These are phyloP conservation scores for Tachina lurida DNA, from an alignment of 2,888 invertebrate species.

Conservation along the genomic window DNA sequence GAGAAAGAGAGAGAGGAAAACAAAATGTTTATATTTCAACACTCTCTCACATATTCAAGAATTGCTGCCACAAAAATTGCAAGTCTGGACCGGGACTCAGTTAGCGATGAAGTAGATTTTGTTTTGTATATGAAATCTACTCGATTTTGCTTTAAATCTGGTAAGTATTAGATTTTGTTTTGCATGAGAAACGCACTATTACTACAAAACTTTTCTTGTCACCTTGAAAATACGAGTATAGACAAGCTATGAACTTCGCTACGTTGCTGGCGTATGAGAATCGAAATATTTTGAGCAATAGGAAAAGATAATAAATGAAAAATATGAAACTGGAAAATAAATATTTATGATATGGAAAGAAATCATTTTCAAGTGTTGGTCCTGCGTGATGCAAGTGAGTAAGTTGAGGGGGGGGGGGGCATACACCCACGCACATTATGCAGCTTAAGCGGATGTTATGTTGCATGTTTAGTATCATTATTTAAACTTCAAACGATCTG, in stretches of 20 bases:
- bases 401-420: too few species aligned
- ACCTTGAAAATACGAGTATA: constrained; percentile 53
- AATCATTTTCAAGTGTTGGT: constrained; percentile 33
- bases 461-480: constrained; percentile 66
- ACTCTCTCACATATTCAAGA: too few species aligned
- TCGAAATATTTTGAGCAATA: background rate
- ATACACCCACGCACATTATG: constrained; percentile 60
- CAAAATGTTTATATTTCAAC: too few species aligned
- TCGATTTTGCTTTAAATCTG: too few species aligned
- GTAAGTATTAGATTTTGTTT: too few species aligned
- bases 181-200: background rate
- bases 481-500: constrained; percentile 68
- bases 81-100: too few species aligned
- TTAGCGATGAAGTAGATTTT: too few species aligned
- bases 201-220: constrained; percentile 23
- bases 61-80: too few species aligned
- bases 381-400: constrained; percentile 10
- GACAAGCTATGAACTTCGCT: background rate
- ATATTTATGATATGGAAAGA: background rate
- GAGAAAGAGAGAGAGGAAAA: too few species aligned
- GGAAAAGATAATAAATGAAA: background rate
- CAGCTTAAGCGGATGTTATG: constrained; percentile 61
- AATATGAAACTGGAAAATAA: background rate
- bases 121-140: too few species aligned
- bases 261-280: background rate